Percentiles rank a stretch among this genome's conserved stretches.
Evolutionary conservation across 2,888 invertebrate species (phyloP).

Genomic region (Portevinia maculata): DNA sequence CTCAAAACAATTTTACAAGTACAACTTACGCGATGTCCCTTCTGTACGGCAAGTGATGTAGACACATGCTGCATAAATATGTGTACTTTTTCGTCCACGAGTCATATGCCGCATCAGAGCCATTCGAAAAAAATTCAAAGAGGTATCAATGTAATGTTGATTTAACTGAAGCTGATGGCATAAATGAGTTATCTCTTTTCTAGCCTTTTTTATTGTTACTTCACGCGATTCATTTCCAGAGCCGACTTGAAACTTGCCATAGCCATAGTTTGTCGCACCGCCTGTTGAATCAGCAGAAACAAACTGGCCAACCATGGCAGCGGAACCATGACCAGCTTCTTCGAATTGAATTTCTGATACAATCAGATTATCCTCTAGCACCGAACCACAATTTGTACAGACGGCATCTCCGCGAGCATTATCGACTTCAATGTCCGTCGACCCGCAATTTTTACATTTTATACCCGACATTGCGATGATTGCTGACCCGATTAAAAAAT

Average conservation of each 20-base stretch:
- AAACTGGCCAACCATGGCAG: slow-evolving; percentile 95
- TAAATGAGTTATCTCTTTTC: slow-evolving; percentile 91
- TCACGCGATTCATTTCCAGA: slow-evolving; percentile 95
- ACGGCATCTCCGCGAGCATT: slow-evolving; percentile 97
- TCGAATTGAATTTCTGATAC: slow-evolving; percentile 98
- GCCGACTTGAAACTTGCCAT: slow-evolving; percentile 91
- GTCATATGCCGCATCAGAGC: slow-evolving; percentile 92
- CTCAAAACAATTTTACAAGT: not conserved
- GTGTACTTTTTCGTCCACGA: slow-evolving; percentile 93
- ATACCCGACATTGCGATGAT: slow-evolving; percentile 85
- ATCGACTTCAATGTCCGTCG: slow-evolving; percentile 96
- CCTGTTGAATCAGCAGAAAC: slow-evolving; percentile 95
- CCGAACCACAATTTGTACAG: slow-evolving; percentile 97
- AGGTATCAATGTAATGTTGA: slow-evolving; percentile 95
- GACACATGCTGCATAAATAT: slow-evolving; percentile 98
- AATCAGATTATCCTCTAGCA: slow-evolving; percentile 97
- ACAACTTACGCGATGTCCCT: slow-evolving; percentile 93
- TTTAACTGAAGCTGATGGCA: slow-evolving; percentile 94
- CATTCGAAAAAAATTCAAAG: slow-evolving; percentile 97
- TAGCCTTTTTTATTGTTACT: slow-evolving; percentile 94
- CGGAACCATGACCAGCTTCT: slow-evolving; percentile 94
- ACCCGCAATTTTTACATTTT: slow-evolving; percentile 94
- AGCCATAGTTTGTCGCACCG: slow-evolving; percentile 89
- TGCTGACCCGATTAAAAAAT: not conserved
- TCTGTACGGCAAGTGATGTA: slow-evolving; percentile 98